Evolutionary conservation across 2,888 invertebrate genomes (phyloP), one percentile per base, ranked within the genome.

Genomic region (Drosophila setosimentum): DNA sequence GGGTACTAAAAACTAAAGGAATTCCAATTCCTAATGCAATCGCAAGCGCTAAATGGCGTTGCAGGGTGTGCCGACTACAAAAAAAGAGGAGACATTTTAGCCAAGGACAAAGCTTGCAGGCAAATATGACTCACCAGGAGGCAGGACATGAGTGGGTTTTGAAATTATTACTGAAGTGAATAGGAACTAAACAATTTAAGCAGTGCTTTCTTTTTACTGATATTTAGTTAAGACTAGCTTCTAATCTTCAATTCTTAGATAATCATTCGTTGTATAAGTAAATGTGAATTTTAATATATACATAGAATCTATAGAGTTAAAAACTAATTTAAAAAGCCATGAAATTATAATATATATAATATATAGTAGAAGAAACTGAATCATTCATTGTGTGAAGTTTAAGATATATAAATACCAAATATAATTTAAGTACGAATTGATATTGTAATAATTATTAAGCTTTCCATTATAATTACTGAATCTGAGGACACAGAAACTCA

Each of bases 21-120:
- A 69, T 67, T 45, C 42, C 59, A 32, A 61, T 61, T 50, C 24
- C 61, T 68, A 71, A 68, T 71, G 62, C 68, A 68, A 27, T 55
- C 13, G 24, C 59, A 24, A 45, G n/a, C 30, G 37, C 51, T 66
- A 42, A 60, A 69, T 54, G 27, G 27, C 45, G 27, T 18, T 37
- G 50, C 70, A 57, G 68, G 70, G 55, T 29, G 50, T 51, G 61
- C 55, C 62, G 55, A 27, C 50, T 37, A 40, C 42, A 55, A 51
- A 55, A 42, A 48, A 42, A 55, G 54, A 54, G 33, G 35, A 37
- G 40, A 68, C 35, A 70, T 30, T 24, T 51, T 37, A 37, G 63
- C 42, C 68, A 71, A 71, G 70, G 63, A 45, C 68, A 27, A 55
- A 68, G 33, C 30, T 33, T 0, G 48, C 45, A 27, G 50, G 27